A percentile compares a stretch with the other conserved stretches of the same genome.
These are phyloP conservation scores for Trilocha varians DNA, from an alignment of 2,888 invertebrate species.

Conservation along the genomic window DNA sequence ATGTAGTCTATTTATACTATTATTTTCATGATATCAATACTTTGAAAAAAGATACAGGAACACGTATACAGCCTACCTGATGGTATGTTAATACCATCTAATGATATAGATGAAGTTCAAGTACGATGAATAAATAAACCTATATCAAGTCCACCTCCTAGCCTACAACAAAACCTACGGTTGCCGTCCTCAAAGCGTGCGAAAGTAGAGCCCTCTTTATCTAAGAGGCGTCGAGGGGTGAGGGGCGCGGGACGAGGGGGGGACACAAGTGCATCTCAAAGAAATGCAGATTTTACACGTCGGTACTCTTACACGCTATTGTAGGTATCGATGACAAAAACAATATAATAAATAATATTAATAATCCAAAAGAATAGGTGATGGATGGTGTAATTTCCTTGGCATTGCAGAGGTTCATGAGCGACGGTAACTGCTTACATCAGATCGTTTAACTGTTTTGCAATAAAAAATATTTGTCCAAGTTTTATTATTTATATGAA, in stretches of 20 bases:
- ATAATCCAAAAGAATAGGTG: no score
- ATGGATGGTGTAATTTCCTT: no score
- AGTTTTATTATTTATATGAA: no score
- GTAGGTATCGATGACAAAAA: constrained; percentile 47
- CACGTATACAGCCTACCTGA: no score
- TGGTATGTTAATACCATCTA: no score
- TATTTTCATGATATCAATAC: no score
- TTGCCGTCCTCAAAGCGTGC: constrained; percentile 60
- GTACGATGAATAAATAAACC: constrained; percentile 1
- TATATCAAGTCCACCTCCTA: background rate
- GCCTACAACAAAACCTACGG: constrained; percentile 45
- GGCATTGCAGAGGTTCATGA: no score
- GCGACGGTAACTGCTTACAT: no score
- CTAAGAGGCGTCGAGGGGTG: constrained; percentile 49
- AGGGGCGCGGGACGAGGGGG: constrained; percentile 19
- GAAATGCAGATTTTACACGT: constrained; percentile 74
- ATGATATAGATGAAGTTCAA: background rate
- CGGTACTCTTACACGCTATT: constrained; percentile 65
- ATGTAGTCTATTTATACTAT: no score
- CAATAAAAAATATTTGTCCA: no score
- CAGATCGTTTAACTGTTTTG: no score
- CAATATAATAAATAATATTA: constrained; percentile 2
- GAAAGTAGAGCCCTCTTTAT: constrained; percentile 69
- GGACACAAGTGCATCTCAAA: constrained; percentile 72
- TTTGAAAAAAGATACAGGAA: no score